Evolutionary conservation across 2,888 invertebrate species (phyloP).

Genomic region (Tetheella fluctuosa): DNA sequence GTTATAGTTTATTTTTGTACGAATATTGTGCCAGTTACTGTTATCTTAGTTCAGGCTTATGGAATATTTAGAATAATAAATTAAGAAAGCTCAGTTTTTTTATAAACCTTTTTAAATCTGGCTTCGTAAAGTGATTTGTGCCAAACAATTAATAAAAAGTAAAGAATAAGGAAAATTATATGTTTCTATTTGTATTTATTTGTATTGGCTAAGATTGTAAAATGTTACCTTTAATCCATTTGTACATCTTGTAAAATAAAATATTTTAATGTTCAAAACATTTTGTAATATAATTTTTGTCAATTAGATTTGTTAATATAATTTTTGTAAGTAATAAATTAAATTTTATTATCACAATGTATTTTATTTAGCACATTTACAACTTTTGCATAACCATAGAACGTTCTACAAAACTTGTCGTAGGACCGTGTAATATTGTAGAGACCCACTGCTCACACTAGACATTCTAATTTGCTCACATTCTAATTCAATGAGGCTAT

Average conservation of each 20-base stretch:
- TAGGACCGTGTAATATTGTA: background rate
- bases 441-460: background rate
- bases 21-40: constrained; percentile 80
- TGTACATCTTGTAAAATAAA: constrained; percentile 67
- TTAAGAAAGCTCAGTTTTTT: constrained; percentile 65
- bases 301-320: constrained; percentile 59
- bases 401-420: no score
- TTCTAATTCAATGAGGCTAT: background rate
- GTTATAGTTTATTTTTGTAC: constrained; percentile 50
- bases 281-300: constrained; percentile 53
- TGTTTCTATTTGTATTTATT: constrained; percentile 53
- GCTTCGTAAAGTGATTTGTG: constrained; percentile 60
- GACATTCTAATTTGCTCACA: no score
- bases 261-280: constrained; percentile 55
- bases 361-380: no score
- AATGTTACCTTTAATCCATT: constrained; percentile 69
- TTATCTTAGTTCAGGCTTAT: constrained; percentile 32
- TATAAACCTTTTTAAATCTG: constrained; percentile 39
- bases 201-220: constrained; percentile 55
- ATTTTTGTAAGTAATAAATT: constrained; percentile 68
- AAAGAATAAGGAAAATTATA: constrained; percentile 25
- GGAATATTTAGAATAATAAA: constrained; percentile 38
- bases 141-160: constrained; percentile 56
- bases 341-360: constrained; percentile 58
- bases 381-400: no score